Evolutionary conservation across 2,113 vertebrate species (phyloP), one percentile per base, ranked within the genome.

Genomic region (Drymodes brunneopygia): DNA sequence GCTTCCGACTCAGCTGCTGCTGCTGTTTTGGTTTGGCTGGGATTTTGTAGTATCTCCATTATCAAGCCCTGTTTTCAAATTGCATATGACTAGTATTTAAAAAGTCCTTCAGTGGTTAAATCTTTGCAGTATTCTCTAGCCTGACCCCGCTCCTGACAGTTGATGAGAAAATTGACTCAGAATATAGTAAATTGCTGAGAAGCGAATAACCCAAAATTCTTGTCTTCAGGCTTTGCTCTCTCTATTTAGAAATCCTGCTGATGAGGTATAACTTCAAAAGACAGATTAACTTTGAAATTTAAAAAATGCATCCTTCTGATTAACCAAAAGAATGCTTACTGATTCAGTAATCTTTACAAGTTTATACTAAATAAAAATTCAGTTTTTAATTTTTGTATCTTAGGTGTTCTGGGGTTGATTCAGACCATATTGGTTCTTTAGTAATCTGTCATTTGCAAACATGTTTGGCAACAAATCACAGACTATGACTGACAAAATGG

Each of bases 331-430:
- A 12, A 12, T 61, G 12, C 21, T 62, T 54, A 54, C 22, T 74
- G 51, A 54, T 33, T 64, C 42, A 33, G 2, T 28, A 57, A 62
- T 8, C 7, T 56, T 80, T 56, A n/a, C 19, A n/a, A 35, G 8
- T 47, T 50, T 58, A 35, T 50, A 22, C 2, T 11, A 64, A 56
- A 66, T n/a, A 23, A 85, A 72, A 71, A 35, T 35, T n/a, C 11
- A 19, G 0, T 7, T 48, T 62, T 48, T 16, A 16, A 6, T 57
- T 42, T 72, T 60, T 80, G 3, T 42, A 3, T 65, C 10, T 38
- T 48, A 16, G 3, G 2, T 1, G 0, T 54, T 40, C 20, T 75
- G 28, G 36, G 9, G 3, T 69, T 64, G 5, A 7, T 72, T 67
- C 11, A 58, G 44, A 83, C 9, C 2, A 3, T 33, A 4, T 21